phyloP scores from a whole-genome alignment of 2,797 vertebrate species.

The Chelon auratus region DNA sequence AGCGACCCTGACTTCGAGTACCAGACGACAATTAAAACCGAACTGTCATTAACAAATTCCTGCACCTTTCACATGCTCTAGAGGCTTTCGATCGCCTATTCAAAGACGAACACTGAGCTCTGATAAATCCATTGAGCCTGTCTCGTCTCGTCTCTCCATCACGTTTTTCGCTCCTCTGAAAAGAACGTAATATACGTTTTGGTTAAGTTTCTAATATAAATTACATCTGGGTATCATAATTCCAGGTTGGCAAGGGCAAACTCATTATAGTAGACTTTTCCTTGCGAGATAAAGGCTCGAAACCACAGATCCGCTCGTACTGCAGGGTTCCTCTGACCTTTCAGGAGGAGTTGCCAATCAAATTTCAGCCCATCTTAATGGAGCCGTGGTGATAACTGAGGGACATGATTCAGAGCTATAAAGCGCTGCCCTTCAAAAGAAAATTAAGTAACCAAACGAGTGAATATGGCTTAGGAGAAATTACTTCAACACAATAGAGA shows the following conservation, averaged over 20 bases:
- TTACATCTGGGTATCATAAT: constrained; percentile 17
- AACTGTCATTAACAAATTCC: too few relatives aligned
- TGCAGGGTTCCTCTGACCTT: constrained; percentile 64
- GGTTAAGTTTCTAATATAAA: neutral
- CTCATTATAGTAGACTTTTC: constrained; percentile 46
- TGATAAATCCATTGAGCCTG: neutral
- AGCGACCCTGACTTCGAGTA: neutral
- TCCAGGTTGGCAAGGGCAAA: constrained; percentile 33
- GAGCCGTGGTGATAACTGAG: constrained; percentile 49
- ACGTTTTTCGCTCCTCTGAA: neutral
- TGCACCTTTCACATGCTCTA: neutral
- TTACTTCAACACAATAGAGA: neutral
- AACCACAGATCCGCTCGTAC: constrained; percentile 30
- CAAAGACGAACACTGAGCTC: too few relatives aligned
- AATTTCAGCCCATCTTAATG: constrained; percentile 31
- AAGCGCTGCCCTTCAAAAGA: constrained; percentile 43
- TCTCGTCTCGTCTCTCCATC: neutral
- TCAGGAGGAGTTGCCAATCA: constrained; percentile 59
- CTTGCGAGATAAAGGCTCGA: constrained; percentile 40
- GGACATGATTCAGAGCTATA: constrained; percentile 32
- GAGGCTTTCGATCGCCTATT: too few relatives aligned
- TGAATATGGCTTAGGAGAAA: neutral
- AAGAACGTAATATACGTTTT: neutral
- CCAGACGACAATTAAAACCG: too few relatives aligned
- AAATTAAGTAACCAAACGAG: constrained; percentile 38